Evolutionary conservation across 2,113 vertebrate species (phyloP).

Genomic region (Corythaixoides concolor): DNA sequence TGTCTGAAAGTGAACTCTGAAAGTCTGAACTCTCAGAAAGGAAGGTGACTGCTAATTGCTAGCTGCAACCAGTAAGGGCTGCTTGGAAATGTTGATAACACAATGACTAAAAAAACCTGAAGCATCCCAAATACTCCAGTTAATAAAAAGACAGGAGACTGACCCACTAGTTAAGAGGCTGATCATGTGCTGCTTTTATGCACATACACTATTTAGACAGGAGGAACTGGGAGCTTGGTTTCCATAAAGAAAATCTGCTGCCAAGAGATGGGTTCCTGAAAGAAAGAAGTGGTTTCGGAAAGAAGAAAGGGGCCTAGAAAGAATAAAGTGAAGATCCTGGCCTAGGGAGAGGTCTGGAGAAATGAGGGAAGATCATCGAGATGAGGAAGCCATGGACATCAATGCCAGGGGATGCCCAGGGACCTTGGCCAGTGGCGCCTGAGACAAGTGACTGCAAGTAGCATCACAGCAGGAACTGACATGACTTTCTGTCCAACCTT

Average conservation of each 20-base stretch:
- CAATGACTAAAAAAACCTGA: neutral
- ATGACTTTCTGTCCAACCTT: rapidly evolving
- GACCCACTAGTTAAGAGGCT: neutral
- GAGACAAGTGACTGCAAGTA: neutral
- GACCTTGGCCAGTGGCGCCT: neutral
- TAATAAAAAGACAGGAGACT: neutral
- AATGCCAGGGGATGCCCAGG: neutral
- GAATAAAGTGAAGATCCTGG: neutral
- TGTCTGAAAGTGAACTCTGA: neutral
- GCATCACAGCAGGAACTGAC: neutral
- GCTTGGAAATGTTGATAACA: neutral
- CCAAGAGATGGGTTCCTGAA: neutral
- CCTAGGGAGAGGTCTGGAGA: neutral
- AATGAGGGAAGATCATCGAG: neutral
- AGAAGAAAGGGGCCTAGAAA: neutral
- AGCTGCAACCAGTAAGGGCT: neutral
- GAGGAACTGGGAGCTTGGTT: neutral
- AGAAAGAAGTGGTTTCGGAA: neutral
- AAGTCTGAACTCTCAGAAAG: neutral
- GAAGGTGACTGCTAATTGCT: neutral
- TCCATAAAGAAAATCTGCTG: neutral
- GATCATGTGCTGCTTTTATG: neutral
- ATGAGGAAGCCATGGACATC: neutral
- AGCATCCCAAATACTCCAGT: neutral
- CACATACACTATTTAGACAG: neutral